A percentile compares a stretch with the other conserved stretches of the same genome.
phyloP scores from a whole-genome alignment of 2,888 invertebrate species.

The Tenthredo scrophulariae region DNA sequence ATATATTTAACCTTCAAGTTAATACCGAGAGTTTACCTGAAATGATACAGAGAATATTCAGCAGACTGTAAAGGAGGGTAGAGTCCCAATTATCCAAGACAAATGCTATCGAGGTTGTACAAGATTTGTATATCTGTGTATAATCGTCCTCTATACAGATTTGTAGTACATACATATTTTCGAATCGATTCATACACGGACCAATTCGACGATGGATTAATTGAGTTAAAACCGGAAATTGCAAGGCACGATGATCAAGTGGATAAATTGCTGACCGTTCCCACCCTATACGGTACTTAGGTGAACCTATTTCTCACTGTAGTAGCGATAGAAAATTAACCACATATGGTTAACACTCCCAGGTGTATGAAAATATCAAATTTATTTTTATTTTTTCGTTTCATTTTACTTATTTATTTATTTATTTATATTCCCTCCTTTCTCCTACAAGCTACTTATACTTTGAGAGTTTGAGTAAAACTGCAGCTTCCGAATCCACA shows the following conservation, averaged over 20 bases:
- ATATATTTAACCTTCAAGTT: neutral
- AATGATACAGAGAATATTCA: constrained; percentile 8
- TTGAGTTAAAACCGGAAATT: constrained; percentile 33
- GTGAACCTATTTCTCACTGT: neutral
- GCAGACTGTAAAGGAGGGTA: constrained; percentile 4
- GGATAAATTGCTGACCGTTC: constrained; percentile 11
- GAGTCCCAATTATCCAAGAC: constrained; percentile 30
- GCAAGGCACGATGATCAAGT: constrained; percentile 18
- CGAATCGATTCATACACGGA: neutral
- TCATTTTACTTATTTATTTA: neutral
- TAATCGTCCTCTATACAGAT: neutral
- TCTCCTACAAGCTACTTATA: neutral
- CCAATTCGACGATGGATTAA: constrained; percentile 23
- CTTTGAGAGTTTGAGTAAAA: neutral
- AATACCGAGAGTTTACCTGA: neutral
- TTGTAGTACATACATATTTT: neutral
- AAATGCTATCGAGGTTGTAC: constrained; percentile 12
- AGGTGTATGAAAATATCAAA: neutral
- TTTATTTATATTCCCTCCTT: neutral
- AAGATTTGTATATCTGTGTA: neutral
- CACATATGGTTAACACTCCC: neutral
- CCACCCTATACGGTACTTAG: neutral
- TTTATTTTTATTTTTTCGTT: neutral
- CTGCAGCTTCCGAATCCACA: neutral
- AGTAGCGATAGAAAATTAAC: neutral